Percentiles rank a stretch among this genome's conserved stretches.
Evolutionary conservation across 2,888 invertebrate genomes (phyloP).

Genomic region (Nebria brevicollis): DNA sequence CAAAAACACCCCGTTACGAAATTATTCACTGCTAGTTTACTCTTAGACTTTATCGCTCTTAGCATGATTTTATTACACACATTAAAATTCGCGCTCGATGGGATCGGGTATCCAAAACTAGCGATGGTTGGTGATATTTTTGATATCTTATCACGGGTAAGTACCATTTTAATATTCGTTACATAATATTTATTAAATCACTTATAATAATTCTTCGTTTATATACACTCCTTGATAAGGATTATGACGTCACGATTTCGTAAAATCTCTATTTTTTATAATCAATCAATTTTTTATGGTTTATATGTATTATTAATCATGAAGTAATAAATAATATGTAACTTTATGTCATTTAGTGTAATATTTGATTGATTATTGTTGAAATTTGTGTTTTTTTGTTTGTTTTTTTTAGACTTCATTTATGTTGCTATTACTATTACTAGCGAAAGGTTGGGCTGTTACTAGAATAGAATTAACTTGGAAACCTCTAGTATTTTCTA

Average conservation of each 20-base stretch:
- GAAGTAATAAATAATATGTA: conserved; percentile 10
- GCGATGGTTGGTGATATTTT: conserved; percentile 91
- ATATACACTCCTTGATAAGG: neutral
- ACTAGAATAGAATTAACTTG: conserved; percentile 89
- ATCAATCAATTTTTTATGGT: too few species aligned
- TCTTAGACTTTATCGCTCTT: conserved; percentile 86
- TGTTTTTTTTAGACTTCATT: conserved; percentile 80
- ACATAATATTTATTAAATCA: conserved; percentile 38
- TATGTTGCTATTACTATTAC: conserved; percentile 88
- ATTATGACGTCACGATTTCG: too few species aligned
- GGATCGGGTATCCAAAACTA: conserved; percentile 84
- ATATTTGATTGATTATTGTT: conserved; percentile 14
- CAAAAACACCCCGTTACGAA: conserved; percentile 93
- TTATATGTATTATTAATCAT: neutral
- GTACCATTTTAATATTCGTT: conserved; percentile 52
- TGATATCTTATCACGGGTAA: conserved; percentile 90
- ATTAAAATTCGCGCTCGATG: conserved; percentile 90
- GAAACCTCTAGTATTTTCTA: conserved; percentile 83
- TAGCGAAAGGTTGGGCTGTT: conserved; percentile 98
- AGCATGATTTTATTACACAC: conserved; percentile 89
- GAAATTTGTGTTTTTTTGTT: conserved; percentile 46
- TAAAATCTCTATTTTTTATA: too few species aligned
- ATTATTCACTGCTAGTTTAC: conserved; percentile 86
- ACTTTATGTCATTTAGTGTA: neutral
- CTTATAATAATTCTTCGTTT: conserved; percentile 19